A percentile compares a stretch with the other conserved stretches of the same genome.
Evolutionary conservation across 2,113 vertebrate genomes (phyloP).

Genomic region (Thalassoma bifasciatum): DNA sequence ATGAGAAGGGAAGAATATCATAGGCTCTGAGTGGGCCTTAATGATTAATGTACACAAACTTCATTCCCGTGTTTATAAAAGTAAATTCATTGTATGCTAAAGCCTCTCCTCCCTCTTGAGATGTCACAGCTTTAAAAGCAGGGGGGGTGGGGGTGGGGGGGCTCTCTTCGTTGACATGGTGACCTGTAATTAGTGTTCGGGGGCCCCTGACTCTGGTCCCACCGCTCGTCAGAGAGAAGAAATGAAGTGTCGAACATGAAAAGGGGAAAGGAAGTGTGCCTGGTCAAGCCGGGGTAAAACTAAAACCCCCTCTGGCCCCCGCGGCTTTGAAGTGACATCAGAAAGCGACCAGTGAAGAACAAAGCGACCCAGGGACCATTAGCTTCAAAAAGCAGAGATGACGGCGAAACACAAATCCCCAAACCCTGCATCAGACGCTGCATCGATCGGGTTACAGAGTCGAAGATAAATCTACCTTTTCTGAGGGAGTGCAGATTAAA

Average conservation of each 20-base stretch:
- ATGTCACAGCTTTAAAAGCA: slow-evolving; percentile 50
- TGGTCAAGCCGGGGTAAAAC: slow-evolving; percentile 55
- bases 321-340: slow-evolving; percentile 77
- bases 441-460: slow-evolving; percentile 46
- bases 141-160: slow-evolving; percentile 39
- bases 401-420: slow-evolving; percentile 28
- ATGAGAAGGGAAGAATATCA: not conserved
- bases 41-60: slow-evolving; percentile 17
- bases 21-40: slow-evolving; percentile 2
- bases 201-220: slow-evolving; percentile 37
- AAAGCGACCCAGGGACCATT: slow-evolving; percentile 54
- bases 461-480: slow-evolving; percentile 2
- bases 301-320: slow-evolving; percentile 50
- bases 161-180: slow-evolving; percentile 59
- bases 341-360: slow-evolving; percentile 59
- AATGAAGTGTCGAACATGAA: slow-evolving; percentile 71
- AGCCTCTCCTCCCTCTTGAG: slow-evolving; percentile 20
- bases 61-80: slow-evolving; percentile 45
- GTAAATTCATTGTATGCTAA: not conserved
- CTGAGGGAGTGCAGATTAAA: not conserved
- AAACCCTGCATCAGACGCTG: slow-evolving; percentile 17
- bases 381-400: slow-evolving; percentile 34
- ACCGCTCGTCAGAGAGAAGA: slow-evolving; percentile 58
- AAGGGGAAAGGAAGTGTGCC: slow-evolving; percentile 62
- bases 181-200: slow-evolving; percentile 72